Evolutionary conservation across 2,888 invertebrate genomes (phyloP).

Genomic region (Meghimatium bilineatum): DNA sequence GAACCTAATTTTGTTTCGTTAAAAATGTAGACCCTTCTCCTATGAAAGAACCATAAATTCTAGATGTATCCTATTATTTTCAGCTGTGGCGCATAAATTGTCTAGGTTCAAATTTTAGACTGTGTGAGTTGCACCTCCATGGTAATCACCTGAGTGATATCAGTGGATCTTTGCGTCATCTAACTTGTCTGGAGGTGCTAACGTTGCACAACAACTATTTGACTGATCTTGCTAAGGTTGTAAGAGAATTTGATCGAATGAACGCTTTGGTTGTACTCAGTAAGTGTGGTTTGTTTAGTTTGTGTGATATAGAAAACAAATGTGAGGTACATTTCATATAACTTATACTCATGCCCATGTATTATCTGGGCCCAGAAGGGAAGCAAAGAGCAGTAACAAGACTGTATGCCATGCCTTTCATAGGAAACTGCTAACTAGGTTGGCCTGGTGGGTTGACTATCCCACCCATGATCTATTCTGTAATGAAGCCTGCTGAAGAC

Average conservation of each 20-base stretch:
- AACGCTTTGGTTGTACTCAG: constrained; percentile 68
- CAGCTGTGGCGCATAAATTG: constrained; percentile 68
- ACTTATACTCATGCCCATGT: no score
- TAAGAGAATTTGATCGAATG: constrained; percentile 71
- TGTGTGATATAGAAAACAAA: no score
- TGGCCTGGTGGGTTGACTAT: no score
- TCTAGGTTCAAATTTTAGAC: constrained; percentile 64
- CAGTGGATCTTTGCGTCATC: constrained; percentile 65
- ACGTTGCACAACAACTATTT: constrained; percentile 74
- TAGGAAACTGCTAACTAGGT: no score
- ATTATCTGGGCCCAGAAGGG: no score
- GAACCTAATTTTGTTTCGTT: no score
- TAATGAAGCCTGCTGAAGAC: no score
- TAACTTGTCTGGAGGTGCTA: constrained; percentile 68
- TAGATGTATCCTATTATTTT: constrained; percentile 16
- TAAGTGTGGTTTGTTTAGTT: constrained; percentile 54
- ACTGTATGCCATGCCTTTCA: no score
- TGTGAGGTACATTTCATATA: background rate
- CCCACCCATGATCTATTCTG: no score
- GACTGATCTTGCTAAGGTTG: constrained; percentile 67
- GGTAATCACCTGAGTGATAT: constrained; percentile 71
- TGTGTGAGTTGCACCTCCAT: constrained; percentile 72
- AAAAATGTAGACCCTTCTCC: no score
- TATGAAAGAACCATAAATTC: no score
- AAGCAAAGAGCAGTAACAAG: background rate